Evolutionary conservation across 2,888 invertebrate genomes (phyloP), one percentile per base, ranked within the genome.

Genomic region (Emesis russula): DNA sequence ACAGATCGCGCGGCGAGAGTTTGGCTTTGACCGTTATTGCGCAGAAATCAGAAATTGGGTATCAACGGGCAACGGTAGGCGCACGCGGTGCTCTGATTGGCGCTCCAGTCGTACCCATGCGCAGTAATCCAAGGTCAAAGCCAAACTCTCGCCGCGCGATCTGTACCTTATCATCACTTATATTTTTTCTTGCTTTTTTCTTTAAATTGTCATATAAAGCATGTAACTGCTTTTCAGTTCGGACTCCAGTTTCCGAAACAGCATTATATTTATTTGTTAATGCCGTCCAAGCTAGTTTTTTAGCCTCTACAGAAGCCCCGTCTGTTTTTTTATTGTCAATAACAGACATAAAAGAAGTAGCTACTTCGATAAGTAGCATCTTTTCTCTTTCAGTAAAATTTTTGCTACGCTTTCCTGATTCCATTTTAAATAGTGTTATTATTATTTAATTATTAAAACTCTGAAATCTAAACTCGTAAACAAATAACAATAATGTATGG

Each of bases 351-450:
- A 86, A 89, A 18, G 84, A 78, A 81, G 79, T 89, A 4, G 78
- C 83, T 78, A 89, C 81, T 84, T 86, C 79, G 6, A 84, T 84
- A 38, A 86, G 82, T 68, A 89, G 79, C 81, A 75, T 79, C 81
- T 89, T 89, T 44, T 89, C 89, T 13, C 79, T 58, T 81, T 89
- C 79, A 41, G 89, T 81, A 44, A 89, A 89, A 76, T 89, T 89
- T 76, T 86, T 89, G 38, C 84, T 86, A 44, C 86, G 84, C 81
- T 85, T 88, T 78, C 68, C 73, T 13, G 48, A 75, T 44, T 75
- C 74, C 82, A 75, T 80, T 9, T 74, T 74, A 38, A 74, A 38
- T 38, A 70, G 9, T 70, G 15, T 25, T 25, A 25, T 25, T 25
- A 25, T 25, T 25, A 66, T 44, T 53, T 11, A 53, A 53, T 48